Evolutionary conservation across 2,797 vertebrate species (phyloP).

Genomic region (Squalus acanthias): DNA sequence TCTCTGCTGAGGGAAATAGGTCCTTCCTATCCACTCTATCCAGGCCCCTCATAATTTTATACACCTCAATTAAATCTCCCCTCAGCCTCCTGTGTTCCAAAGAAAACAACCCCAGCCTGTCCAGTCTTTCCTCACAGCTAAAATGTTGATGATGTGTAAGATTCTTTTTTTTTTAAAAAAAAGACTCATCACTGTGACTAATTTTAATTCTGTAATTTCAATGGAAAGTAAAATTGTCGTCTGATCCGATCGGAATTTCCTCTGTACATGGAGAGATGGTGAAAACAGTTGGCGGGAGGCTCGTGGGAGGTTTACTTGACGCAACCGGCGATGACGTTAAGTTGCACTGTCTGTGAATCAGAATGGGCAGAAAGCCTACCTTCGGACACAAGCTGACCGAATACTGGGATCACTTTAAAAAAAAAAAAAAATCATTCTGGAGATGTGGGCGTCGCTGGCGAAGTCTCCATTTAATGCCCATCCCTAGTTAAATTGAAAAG

Average conservation of each 20-base stretch:
- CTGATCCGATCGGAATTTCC: neutral
- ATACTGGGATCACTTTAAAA: neutral
- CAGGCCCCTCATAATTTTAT: too few relatives aligned
- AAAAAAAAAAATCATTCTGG: neutral
- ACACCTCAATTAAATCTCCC: too few relatives aligned
- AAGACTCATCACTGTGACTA: neutral
- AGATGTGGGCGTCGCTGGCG: neutral
- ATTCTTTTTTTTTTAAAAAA: too few relatives aligned
- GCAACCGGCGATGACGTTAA: neutral
- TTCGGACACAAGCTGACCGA: neutral
- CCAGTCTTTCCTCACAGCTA: too few relatives aligned
- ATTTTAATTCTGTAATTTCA: neutral
- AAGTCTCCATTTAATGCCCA: neutral
- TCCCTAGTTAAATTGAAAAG: neutral
- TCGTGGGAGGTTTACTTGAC: neutral
- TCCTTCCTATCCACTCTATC: too few relatives aligned
- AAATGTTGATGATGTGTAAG: too few relatives aligned
- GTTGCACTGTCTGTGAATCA: neutral
- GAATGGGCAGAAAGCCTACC: neutral
- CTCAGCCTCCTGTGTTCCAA: too few relatives aligned
- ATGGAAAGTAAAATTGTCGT: neutral
- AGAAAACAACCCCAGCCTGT: too few relatives aligned
- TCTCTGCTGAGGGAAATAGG: too few relatives aligned
- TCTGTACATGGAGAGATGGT: neutral
- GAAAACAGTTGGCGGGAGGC: neutral